Conservation (phyloP, 2,888 invertebrate species). For the Arrhopalites spinosus region DNA sequence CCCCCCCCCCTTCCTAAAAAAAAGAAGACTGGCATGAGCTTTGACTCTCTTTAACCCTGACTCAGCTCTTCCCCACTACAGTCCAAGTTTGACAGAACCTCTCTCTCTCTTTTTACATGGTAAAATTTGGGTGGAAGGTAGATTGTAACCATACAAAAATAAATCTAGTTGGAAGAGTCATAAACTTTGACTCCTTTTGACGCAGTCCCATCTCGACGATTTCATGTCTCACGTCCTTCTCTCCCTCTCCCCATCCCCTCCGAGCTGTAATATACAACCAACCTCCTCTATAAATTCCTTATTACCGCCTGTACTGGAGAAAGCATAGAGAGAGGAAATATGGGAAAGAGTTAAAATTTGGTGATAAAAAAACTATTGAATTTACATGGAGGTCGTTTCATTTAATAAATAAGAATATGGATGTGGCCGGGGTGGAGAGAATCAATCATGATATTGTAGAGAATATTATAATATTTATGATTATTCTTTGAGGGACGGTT, state of each 20-base stretch:
- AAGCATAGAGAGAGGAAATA: background rate
- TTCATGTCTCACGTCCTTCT: background rate
- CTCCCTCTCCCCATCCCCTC: background rate
- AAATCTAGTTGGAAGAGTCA: background rate
- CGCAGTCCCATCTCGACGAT: background rate
- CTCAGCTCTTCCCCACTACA: no score
- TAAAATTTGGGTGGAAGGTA: background rate
- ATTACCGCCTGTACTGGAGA: background rate
- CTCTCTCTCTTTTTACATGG: no score
- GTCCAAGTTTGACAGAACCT: no score
- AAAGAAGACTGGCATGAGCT: no score
- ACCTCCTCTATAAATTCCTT: background rate
- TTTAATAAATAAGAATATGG: no score
- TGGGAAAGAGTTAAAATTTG: background rate
- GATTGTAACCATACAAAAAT: background rate
- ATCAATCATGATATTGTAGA: no score
- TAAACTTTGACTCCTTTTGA: conserved; percentile 7
- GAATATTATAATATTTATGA: no score
- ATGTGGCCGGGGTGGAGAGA: no score
- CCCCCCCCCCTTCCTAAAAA: background rate
- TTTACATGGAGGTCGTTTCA: no score
- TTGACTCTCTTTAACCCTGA: background rate
- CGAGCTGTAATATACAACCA: background rate
- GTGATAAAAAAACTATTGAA: no score
- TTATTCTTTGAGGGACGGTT: no score